phyloP scores from a whole-genome alignment of 2,113 vertebrate species.

The Pseudopipra pipra region DNA sequence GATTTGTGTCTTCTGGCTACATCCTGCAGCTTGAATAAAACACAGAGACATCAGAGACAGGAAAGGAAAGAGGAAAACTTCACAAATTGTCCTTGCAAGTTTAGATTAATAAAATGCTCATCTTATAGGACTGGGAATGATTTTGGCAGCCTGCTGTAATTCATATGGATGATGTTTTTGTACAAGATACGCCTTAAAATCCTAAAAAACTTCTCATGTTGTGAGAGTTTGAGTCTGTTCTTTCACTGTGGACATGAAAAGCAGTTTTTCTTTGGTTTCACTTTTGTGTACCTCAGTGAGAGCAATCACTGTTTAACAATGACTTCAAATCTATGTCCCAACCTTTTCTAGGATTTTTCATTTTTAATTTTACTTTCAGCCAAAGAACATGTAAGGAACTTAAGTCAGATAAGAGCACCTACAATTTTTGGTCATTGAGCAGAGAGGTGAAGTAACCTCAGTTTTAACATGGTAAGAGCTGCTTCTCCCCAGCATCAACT shows the following conservation, averaged over 20 bases:
- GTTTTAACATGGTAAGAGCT: background rate
- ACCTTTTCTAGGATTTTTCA: background rate
- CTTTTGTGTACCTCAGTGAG: background rate
- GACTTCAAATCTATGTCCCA: background rate
- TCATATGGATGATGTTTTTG: background rate
- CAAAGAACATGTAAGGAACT: background rate
- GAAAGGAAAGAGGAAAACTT: background rate
- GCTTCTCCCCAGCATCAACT: background rate
- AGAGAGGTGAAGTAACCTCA: background rate
- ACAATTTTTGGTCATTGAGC: background rate
- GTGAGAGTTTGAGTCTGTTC: background rate
- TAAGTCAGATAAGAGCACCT: background rate
- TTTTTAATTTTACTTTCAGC: background rate
- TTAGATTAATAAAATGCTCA: background rate
- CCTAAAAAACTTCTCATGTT: background rate
- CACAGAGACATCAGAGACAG: slow-evolving; percentile 1
- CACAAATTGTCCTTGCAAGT: background rate
- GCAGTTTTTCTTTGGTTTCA: background rate
- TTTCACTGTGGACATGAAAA: background rate
- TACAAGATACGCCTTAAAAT: background rate
- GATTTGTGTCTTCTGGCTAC: slow-evolving; percentile 59
- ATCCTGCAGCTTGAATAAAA: slow-evolving; percentile 61
- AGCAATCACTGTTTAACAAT: background rate
- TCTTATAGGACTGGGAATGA: background rate
- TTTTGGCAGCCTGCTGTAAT: background rate